Base-by-base conservation (phyloP, 2,113 vertebrate species). In the Cheirogaleus medius region DNA sequence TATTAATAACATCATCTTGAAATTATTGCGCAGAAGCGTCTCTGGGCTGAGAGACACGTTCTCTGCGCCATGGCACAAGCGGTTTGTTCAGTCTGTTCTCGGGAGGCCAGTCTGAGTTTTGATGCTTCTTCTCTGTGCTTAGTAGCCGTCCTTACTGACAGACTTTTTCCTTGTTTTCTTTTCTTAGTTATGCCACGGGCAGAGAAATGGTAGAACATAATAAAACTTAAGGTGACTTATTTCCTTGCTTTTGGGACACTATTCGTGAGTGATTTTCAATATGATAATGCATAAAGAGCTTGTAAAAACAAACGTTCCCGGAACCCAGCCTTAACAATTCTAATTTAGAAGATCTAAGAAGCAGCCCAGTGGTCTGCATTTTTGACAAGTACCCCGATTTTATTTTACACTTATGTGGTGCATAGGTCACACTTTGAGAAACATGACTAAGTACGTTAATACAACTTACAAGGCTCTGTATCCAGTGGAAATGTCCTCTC, bases 251-350 rank as follows among this genome's bases (percentile, higher is more conserved):
- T 77, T 60, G 14, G 54, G 10, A 58, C 21, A 20, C 7, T 25
- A 8, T 14, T 71, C 34, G 58, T 4, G 42, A 49, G 39, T 13
- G 47, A 29, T 83, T 63, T 39, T 91, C 56, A 56, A 32, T 49
- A 8, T 58, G 1, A 3, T 6, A 56, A 1, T 20, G 18, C 10
- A 1, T 1, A n/a, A 23, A 25, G 6, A 73, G 27, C 37, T n/a
- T n/a, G 21, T 21, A 23, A 27, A 68, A 27, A 52, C 3, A 6
- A 4, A 8, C 0, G 0, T 49, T 49, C 52, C 58, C 27, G 23
- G 66, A 11, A 9, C 18, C 32, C 15, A 9, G 42, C 25, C 25
- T 44, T 11, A 29, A 49, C 5, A n/a, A 18, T n/a, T 63, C 47
- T 71, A 39, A 58, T n/a, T 39, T 18, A 15, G 7, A 15, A 34